Evolutionary conservation across 1,140 invertebrate species (phyloP).

Genomic region (Cherax destructor): DNA sequence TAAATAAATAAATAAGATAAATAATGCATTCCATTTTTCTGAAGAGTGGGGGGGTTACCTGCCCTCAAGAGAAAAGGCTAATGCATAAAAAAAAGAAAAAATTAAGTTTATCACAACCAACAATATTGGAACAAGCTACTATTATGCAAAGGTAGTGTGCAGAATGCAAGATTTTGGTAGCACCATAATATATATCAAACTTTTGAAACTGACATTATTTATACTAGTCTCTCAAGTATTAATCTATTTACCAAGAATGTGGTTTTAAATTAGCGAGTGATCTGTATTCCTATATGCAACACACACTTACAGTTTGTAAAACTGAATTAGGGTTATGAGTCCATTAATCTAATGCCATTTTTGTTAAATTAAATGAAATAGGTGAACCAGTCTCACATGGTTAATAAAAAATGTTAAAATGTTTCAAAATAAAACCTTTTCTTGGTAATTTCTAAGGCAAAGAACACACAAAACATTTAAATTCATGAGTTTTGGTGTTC

Average conservation of each 20-base stretch:
- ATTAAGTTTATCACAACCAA: not conserved
- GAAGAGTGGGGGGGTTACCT: too few species aligned
- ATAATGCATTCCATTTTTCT: too few species aligned
- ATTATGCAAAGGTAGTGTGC: not conserved
- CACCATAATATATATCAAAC: not conserved
- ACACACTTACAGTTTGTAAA: too few species aligned
- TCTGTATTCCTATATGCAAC: too few species aligned
- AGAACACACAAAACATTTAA: not conserved
- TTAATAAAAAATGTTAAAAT: not conserved
- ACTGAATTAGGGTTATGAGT: too few species aligned
- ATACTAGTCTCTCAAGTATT: not conserved
- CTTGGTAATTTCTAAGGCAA: not conserved
- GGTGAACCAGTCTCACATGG: not conserved
- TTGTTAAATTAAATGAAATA: not conserved
- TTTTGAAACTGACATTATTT: not conserved
- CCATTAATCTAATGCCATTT: not conserved
- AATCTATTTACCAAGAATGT: not conserved
- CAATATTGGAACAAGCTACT: not conserved
- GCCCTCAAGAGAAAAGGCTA: too few species aligned
- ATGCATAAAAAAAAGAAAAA: not conserved
- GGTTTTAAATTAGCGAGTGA: not conserved
- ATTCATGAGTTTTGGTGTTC: not conserved
- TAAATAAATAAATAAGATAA: too few species aligned
- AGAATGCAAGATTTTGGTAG: conserved; percentile 6
- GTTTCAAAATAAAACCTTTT: not conserved